phyloP scores from a whole-genome alignment of 2,888 invertebrate species.

The Vesta saturnalis region DNA sequence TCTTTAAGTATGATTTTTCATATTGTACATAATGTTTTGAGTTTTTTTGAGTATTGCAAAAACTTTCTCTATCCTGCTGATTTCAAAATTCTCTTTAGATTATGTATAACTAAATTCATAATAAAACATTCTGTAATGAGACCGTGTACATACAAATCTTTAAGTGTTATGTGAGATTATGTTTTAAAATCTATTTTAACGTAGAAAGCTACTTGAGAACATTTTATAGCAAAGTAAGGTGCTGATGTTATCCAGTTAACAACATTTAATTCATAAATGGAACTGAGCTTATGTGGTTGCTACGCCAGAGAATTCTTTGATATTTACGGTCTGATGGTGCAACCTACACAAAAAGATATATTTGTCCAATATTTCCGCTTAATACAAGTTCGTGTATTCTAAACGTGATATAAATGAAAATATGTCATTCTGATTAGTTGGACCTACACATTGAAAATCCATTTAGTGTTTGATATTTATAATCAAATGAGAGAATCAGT shows the following conservation, averaged over 20 bases:
- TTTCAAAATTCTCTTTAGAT: not conserved
- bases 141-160: conserved; percentile 29
- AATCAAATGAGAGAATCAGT: conserved; percentile 42
- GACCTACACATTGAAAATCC: conserved; percentile 40
- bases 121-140: conserved; percentile 8
- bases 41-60: too few relatives aligned
- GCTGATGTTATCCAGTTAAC: conserved; percentile 11
- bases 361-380: conserved; percentile 25
- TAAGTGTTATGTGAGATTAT: not conserved
- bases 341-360: conserved; percentile 29
- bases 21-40: too few relatives aligned
- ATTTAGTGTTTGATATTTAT: conserved; percentile 35
- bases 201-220: conserved; percentile 13
- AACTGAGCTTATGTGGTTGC: not conserved
- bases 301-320: conserved; percentile 28
- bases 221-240: conserved; percentile 12
- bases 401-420: conserved; percentile 23
- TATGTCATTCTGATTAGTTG: conserved; percentile 34
- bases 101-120: not conserved
- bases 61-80: not conserved
- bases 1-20: too few relatives aligned
- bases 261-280: conserved; percentile 10
- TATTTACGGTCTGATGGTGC: not conserved
- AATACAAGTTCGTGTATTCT: conserved; percentile 19
- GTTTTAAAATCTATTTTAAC: conserved; percentile 4